Conservation (phyloP, 2,888 invertebrate genomes). For the Diachrysia chrysitis region DNA sequence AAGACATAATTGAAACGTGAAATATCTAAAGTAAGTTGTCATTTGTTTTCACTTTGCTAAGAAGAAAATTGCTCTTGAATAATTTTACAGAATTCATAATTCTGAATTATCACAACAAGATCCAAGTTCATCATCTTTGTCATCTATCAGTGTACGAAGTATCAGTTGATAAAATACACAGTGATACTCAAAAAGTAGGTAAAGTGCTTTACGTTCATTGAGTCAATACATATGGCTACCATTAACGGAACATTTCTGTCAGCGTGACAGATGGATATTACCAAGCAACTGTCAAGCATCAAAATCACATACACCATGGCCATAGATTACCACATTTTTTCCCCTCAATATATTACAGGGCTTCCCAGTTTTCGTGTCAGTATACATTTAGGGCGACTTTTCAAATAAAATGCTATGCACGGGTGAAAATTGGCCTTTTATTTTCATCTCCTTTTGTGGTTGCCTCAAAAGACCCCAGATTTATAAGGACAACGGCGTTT, state of each 20-base stretch:
- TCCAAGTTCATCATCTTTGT: background rate
- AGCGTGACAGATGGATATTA: background rate
- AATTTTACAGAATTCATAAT: too few relatives aligned
- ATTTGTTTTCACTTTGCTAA: too few relatives aligned
- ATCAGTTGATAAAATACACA: background rate
- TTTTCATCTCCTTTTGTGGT: constrained; percentile 48
- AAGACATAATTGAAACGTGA: too few relatives aligned
- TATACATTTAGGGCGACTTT: constrained; percentile 25
- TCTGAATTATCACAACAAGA: too few relatives aligned
- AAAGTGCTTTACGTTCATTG: background rate
- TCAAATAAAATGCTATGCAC: constrained; percentile 54
- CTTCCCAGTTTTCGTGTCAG: constrained; percentile 37
- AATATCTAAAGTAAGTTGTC: too few relatives aligned
- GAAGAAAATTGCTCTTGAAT: too few relatives aligned
- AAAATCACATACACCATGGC: constrained; percentile 13
- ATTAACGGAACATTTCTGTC: background rate
- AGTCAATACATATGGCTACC: background rate
- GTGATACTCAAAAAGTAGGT: background rate
- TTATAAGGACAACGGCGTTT: constrained; percentile 37
- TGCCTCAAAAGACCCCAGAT: constrained; percentile 38
- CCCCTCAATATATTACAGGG: constrained; percentile 37
- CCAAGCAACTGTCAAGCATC: background rate
- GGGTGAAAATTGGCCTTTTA: constrained; percentile 53
- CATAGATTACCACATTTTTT: constrained; percentile 11
- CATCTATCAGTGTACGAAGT: background rate